Evolutionary conservation across 2,113 vertebrate genomes (phyloP).

Genomic region (Dicaeum eximium): DNA sequence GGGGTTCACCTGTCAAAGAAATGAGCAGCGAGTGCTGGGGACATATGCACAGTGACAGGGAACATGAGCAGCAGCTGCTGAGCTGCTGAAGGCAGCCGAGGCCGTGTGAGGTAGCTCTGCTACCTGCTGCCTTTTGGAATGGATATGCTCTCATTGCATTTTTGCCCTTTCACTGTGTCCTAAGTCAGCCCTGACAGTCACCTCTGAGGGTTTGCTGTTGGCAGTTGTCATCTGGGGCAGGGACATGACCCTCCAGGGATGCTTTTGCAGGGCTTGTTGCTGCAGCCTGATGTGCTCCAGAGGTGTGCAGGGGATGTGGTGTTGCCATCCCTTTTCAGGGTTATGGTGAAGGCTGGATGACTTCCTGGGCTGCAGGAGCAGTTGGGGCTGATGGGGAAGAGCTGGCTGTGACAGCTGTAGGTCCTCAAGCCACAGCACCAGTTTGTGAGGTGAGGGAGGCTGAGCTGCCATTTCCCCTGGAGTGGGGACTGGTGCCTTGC

Average conservation of each 20-base stretch:
- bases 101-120: neutral
- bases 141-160: neutral
- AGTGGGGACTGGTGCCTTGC: neutral
- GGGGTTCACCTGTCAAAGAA: slow-evolving; percentile 5
- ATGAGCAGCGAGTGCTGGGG: neutral
- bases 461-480: neutral
- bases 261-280: neutral
- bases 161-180: neutral
- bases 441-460: neutral
- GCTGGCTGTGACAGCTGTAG: neutral
- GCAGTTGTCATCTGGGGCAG: accelerated
- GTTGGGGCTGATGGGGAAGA: neutral
- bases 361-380: neutral
- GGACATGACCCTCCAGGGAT: neutral
- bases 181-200: neutral
- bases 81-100: neutral
- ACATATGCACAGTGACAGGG: neutral
- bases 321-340: neutral
- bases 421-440: neutral
- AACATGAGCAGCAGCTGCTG: neutral
- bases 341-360: neutral
- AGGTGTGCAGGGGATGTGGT: accelerated
- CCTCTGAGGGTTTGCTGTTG: neutral
- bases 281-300: neutral
- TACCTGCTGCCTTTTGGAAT: neutral